Evolutionary conservation across 2,888 invertebrate species (phyloP).

Genomic region (Punctoribates punctum): DNA sequence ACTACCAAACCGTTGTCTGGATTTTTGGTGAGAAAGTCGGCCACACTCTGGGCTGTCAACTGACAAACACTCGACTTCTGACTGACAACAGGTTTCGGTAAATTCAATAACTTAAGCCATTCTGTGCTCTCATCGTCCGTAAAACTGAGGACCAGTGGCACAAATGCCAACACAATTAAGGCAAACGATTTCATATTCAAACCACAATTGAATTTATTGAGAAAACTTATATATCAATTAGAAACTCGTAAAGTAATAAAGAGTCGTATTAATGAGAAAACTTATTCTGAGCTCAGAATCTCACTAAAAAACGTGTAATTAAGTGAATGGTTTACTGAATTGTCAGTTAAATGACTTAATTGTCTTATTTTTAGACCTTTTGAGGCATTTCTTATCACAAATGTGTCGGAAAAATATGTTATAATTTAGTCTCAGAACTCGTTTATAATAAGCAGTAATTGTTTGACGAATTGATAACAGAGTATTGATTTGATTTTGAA

Average conservation of each 20-base stretch:
- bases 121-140: background rate
- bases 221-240: background rate
- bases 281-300: background rate
- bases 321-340: slow-evolving; percentile 5
- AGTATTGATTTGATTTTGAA: background rate
- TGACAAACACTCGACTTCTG: background rate
- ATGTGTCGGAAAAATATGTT: background rate
- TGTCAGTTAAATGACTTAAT: background rate
- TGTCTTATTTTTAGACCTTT: background rate
- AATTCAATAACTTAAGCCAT: slow-evolving; percentile 20
- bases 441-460: background rate
- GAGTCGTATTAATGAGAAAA: background rate
- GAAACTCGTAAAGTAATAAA: background rate
- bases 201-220: background rate
- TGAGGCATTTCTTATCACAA: background rate
- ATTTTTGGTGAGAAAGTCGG: background rate
- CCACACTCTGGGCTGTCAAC: background rate
- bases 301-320: slow-evolving; percentile 8
- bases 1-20: background rate
- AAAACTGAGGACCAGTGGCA: background rate
- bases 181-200: background rate
- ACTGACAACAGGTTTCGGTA: background rate
- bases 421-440: background rate
- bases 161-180: background rate
- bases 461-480: background rate